Conservation (phyloP, 2,113 vertebrate genomes). For the Acinonyx jubatus region DNA sequence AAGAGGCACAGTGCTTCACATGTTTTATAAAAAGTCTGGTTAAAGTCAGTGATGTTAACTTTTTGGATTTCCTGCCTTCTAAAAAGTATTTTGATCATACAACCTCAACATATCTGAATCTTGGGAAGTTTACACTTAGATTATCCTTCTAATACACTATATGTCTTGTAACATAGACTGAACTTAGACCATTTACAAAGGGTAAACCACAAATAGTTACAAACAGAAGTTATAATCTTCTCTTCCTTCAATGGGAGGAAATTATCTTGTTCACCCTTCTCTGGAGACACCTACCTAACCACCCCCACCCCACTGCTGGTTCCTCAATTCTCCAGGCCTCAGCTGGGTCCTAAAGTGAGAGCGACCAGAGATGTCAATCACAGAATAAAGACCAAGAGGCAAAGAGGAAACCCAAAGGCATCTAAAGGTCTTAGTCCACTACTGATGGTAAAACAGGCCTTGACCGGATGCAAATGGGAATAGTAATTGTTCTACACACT, state of each 20-base stretch:
- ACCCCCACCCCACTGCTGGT: not conserved
- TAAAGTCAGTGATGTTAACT: not conserved
- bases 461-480: not conserved
- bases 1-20: not conserved
- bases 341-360: not conserved
- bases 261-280: not conserved
- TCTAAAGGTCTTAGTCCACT: not conserved
- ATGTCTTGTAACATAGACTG: not conserved
- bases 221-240: not conserved
- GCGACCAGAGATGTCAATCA: not conserved
- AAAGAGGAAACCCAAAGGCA: not conserved
- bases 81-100: slow-evolving; percentile 24
- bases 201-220: not conserved
- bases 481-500: not conserved
- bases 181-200: not conserved
- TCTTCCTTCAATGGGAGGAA: not conserved
- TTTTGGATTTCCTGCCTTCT: not conserved
- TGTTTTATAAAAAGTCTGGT: not conserved
- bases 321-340: not conserved
- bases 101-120: not conserved
- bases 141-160: not conserved
- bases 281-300: not conserved
- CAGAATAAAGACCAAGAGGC: not conserved
- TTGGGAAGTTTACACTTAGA: not conserved
- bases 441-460: not conserved